Evolutionary conservation across 2,113 vertebrate species (phyloP).

Genomic region (Phodopus roborovskii): DNA sequence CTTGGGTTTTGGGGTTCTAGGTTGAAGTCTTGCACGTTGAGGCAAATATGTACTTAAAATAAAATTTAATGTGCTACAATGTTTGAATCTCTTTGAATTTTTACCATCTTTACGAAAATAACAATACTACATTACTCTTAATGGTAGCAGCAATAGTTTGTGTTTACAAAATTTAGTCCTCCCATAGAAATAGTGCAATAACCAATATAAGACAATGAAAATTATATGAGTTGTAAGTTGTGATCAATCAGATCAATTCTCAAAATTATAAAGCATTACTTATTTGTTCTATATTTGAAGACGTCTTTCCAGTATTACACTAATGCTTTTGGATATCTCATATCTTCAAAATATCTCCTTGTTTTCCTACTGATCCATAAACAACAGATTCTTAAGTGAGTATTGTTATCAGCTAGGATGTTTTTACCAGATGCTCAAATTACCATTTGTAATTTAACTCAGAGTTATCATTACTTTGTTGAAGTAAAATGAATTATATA

Average conservation of each 20-base stretch:
- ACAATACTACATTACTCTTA: too few relatives aligned
- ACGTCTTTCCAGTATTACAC: background rate
- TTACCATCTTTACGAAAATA: background rate
- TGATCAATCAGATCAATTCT: background rate
- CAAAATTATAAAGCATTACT: background rate
- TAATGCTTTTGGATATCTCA: background rate
- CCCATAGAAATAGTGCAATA: background rate
- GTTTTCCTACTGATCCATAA: background rate
- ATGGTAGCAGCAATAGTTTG: background rate
- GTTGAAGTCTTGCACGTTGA: too few relatives aligned
- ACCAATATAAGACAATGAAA: background rate
- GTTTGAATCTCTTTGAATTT: background rate
- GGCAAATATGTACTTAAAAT: background rate
- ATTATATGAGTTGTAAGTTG: background rate
- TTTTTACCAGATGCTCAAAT: background rate
- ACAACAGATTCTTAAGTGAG: background rate
- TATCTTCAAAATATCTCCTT: background rate
- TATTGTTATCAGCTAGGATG: background rate
- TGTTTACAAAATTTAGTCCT: background rate
- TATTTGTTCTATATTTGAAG: background rate
- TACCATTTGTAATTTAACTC: background rate
- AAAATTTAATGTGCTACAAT: background rate
- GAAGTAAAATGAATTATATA: background rate
- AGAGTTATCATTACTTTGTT: background rate
- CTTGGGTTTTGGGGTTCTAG: too few relatives aligned